Evolutionary conservation across 1,140 invertebrate species (phyloP).

Genomic region (Drosophila pallidifrons): DNA sequence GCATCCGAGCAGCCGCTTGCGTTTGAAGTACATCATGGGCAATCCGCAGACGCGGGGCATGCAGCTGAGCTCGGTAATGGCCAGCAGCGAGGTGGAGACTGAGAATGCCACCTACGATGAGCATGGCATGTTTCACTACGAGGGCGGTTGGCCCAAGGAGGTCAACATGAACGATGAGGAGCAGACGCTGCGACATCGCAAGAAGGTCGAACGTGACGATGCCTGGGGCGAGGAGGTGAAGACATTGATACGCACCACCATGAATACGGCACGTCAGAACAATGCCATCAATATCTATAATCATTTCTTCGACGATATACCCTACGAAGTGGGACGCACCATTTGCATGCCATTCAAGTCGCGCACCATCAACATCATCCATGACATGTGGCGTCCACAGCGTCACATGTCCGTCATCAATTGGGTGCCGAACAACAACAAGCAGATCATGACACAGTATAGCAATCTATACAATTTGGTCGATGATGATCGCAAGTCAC

Average conservation of each 20-base stretch:
- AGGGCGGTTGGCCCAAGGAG: slow-evolving; percentile 98
- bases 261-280: slow-evolving; percentile 92
- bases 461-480: slow-evolving; percentile 67
- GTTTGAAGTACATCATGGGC: slow-evolving; percentile 89
- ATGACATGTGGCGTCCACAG: slow-evolving; percentile 86
- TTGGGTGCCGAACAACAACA: slow-evolving; percentile 92
- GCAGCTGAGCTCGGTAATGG: slow-evolving; percentile 88
- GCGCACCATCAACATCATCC: slow-evolving; percentile 63
- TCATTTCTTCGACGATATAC: slow-evolving; percentile 90
- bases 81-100: slow-evolving; percentile 88
- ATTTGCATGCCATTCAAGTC: slow-evolving; percentile 55
- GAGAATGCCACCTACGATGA: slow-evolving; percentile 85
- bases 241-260: slow-evolving; percentile 53
- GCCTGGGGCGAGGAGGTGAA: slow-evolving; percentile 86
- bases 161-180: slow-evolving; percentile 94
- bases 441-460: slow-evolving; percentile 92
- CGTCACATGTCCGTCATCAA: slow-evolving; percentile 90
- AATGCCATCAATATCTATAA: slow-evolving; percentile 96
- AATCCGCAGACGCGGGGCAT: slow-evolving; percentile 88
- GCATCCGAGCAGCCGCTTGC: slow-evolving; percentile 85
- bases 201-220: slow-evolving; percentile 98
- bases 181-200: slow-evolving; percentile 92
- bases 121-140: slow-evolving; percentile 92
- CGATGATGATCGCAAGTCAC: neutral
- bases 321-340: slow-evolving; percentile 46